Conservation (phyloP, 2,888 invertebrate species). For the Catotricha subobsoleta region DNA sequence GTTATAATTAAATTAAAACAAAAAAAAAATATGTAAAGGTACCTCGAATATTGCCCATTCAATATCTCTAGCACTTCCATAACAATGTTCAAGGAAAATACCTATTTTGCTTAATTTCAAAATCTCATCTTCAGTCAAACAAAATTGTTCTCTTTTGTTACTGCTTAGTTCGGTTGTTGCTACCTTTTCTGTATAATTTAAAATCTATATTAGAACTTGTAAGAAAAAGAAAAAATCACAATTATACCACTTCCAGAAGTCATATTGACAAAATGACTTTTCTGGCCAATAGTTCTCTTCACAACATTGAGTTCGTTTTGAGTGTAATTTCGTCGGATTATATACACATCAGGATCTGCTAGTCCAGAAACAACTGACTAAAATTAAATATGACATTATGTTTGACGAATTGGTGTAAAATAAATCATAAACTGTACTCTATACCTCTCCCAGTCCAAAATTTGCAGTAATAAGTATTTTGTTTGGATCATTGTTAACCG, state of each 20-base stretch:
- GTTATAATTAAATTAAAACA: constrained; percentile 10
- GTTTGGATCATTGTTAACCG: constrained; percentile 48
- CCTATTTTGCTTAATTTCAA: constrained; percentile 38
- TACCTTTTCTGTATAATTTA: background rate
- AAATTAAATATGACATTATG: constrained; percentile 11
- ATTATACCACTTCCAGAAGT: constrained; percentile 29
- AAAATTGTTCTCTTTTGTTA: constrained; percentile 29
- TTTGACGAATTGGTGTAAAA: background rate
- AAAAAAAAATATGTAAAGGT: constrained; percentile 1
- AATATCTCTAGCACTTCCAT: constrained; percentile 54
- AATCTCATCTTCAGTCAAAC: constrained; percentile 37
- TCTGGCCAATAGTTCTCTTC: constrained; percentile 33
- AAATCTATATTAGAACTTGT: background rate
- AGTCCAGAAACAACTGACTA: constrained; percentile 64
- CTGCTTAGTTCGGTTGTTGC: constrained; percentile 26
- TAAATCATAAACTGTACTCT: constrained; percentile 7
- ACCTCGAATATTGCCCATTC: constrained; percentile 54
- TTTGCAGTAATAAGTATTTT: constrained; percentile 57
- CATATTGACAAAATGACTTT: constrained; percentile 34
- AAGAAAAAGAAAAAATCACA: background rate
- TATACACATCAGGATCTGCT: constrained; percentile 58
- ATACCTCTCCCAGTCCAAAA: constrained; percentile 70
- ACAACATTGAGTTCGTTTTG: constrained; percentile 30
- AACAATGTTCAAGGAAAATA: constrained; percentile 42
- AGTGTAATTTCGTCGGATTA: constrained; percentile 34